phyloP scores from a whole-genome alignment of 2,113 vertebrate species.

The Pycnonotus jocosus region DNA sequence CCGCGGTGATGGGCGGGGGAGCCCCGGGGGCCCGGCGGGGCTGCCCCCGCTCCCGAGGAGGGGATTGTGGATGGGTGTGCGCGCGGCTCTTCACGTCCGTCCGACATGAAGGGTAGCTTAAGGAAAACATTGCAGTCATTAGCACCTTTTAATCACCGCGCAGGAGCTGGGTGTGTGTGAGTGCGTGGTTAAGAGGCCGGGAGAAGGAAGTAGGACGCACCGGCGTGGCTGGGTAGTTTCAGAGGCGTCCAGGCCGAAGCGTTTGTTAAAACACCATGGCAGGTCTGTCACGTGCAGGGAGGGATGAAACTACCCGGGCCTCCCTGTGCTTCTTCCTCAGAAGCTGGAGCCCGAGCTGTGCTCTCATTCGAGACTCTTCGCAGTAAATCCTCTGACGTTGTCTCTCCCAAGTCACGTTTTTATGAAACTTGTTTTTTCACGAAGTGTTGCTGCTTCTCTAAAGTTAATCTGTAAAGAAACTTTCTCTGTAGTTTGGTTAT shows the following conservation, averaged over 20 bases:
- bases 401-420: neutral
- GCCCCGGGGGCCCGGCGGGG: neutral
- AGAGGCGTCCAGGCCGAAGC: neutral
- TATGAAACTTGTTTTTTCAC: neutral
- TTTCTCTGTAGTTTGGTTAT: neutral
- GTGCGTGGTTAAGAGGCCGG: neutral
- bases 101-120: neutral
- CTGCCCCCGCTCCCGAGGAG: neutral
- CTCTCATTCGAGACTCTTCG: neutral
- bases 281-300: neutral
- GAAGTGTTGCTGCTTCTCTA: rapidly evolving
- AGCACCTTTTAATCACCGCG: neutral
- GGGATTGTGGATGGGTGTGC: neutral
- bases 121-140: neutral
- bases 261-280: neutral
- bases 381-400: rapidly evolving
- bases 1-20: neutral
- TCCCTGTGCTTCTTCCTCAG: neutral
- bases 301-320: neutral
- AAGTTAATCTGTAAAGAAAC: neutral
- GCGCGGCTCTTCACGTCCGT: neutral
- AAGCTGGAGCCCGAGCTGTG: neutral
- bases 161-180: neutral
- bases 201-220: conserved; percentile 9
- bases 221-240: neutral